Conservation (phyloP, 2,888 invertebrate genomes). For the Parthenolecanium corni region DNA sequence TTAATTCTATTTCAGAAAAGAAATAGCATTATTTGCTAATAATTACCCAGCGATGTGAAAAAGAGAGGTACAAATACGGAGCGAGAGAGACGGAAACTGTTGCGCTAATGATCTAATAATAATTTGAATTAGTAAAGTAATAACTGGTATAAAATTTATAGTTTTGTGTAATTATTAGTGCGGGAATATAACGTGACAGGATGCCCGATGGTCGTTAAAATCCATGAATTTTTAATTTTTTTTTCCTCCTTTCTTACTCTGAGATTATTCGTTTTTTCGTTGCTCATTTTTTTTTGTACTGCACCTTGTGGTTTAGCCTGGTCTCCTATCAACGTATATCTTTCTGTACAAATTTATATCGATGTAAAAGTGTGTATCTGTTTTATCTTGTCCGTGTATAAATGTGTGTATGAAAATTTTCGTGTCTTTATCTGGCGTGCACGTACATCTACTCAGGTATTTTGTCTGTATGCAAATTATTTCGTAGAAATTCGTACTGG, state of each 20-base stretch:
- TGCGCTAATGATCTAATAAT: constrained; percentile 7
- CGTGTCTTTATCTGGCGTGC: background rate
- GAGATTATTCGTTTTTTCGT: background rate
- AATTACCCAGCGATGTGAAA: too few species aligned
- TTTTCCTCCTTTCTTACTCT: background rate
- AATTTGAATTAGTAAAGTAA: constrained; percentile 1
- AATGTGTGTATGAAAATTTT: background rate
- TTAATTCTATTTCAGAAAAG: too few species aligned
- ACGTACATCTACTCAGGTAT: background rate
- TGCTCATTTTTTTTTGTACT: background rate
- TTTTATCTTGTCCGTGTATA: too few species aligned
- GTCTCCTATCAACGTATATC: background rate
- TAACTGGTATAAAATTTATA: constrained; percentile 14
- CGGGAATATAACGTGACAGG: constrained; percentile 26
- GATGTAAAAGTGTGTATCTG: background rate
- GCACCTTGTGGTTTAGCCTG: too few species aligned
- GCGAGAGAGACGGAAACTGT: background rate
- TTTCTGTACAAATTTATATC: too few species aligned
- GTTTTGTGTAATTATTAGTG: constrained; percentile 23
- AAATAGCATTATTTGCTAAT: too few species aligned
- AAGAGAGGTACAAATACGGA: too few species aligned
- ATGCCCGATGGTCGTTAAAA: constrained; percentile 26
- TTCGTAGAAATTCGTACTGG: constrained; percentile 22
- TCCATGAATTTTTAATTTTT: constrained; percentile 27
- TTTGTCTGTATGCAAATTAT: constrained; percentile 23